Evolutionary conservation across 2,797 vertebrate genomes (phyloP).

Genomic region (Sphenopsis melanotis): DNA sequence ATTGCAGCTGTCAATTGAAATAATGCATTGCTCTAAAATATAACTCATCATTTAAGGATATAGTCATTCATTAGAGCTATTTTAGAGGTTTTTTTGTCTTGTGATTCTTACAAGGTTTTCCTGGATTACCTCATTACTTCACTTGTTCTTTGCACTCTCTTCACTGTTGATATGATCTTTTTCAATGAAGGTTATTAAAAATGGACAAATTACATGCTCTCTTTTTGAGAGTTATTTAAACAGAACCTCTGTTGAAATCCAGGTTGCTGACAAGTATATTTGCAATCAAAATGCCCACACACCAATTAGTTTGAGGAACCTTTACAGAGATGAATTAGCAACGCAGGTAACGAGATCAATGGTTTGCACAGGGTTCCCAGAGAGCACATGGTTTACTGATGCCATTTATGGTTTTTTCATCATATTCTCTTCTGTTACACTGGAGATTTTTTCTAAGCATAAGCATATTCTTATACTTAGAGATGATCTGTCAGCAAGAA

Average conservation of each 20-base stretch:
- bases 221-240: neutral
- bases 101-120: neutral
- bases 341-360: accelerated
- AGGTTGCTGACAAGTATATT: neutral
- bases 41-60: neutral
- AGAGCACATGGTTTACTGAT: neutral
- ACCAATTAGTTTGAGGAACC: neutral
- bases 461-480: neutral
- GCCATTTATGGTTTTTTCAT: neutral
- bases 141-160: neutral
- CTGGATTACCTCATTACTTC: neutral
- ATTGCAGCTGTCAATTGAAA: neutral
- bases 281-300: neutral
- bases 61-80: neutral
- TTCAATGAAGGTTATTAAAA: neutral
- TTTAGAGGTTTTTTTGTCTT: neutral
- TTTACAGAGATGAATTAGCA: neutral
- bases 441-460: neutral
- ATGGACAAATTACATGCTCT: neutral
- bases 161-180: neutral
- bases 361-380: neutral
- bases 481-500: neutral
- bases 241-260: neutral
- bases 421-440: neutral
- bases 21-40: neutral